Base-by-base conservation (phyloP, 2,797 vertebrate species). In the Anabas testudineus region DNA sequence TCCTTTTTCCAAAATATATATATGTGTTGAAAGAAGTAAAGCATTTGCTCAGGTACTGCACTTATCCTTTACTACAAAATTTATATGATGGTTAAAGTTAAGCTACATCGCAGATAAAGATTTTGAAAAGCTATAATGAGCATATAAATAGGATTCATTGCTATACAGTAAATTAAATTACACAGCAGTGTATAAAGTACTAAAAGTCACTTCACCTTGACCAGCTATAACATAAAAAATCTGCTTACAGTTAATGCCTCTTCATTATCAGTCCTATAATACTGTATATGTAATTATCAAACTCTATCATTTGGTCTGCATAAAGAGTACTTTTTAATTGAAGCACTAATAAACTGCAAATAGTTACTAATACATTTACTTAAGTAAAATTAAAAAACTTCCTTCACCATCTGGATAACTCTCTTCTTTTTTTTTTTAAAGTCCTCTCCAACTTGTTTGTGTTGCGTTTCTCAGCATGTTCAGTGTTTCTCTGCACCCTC, bases 101-200 rank as follows among this genome's bases (percentile, higher is more conserved):
- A 55, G 51, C 67, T 73, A 68, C 51, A 56, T 48, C 28, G 18
- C 39, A 65, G 51, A 69, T 74, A 51, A 56, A 62, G 32, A 67
- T 61, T 71, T 68, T 47, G 3, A 82, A 67, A 74, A 58, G 24
- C 37, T 61, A 15, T 60, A 72, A 76, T 61, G 51, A 70, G 57
- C 43, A 21, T 46, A 66, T 81, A 52, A 84, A 76, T 80, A 58
- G 53, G 74, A 74, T 54, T 36, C 39, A 47, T 76, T 28, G 13
- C 65, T 71, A 28, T 72, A 66, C 24, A 72, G 47, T 78, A 64
- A 74, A 81, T 68, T 57, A 46, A 76, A 83, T 77, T 42, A 82
- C 37, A 37, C 58, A 54, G 67, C 49, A 48, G 22, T 59, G 71
- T 68, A 67, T 76, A 30, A 78, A 78, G 64, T 48, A 64, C 41